Conservation (phyloP, 2,797 vertebrate species). For the Ataeniobius toweri region DNA sequence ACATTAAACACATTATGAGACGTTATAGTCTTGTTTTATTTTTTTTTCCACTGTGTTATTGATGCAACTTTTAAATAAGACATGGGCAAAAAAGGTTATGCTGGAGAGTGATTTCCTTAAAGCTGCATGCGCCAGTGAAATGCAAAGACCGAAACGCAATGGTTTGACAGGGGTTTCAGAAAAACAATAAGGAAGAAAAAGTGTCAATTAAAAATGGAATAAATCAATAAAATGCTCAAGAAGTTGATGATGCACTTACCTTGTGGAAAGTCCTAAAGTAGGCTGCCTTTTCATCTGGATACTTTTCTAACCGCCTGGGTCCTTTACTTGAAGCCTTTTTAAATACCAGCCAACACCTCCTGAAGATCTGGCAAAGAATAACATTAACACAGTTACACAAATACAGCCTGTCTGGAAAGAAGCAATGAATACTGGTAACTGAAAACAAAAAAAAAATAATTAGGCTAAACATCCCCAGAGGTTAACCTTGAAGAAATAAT, state of each 20-base stretch:
- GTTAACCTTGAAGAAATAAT: background rate
- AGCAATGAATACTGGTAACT: conserved; percentile 24
- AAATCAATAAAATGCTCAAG: background rate
- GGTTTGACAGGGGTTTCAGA: background rate
- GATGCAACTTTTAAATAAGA: background rate
- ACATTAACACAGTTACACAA: conserved; percentile 34
- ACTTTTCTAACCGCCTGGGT: conserved; percentile 95
- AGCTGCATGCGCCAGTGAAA: background rate
- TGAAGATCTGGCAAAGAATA: conserved; percentile 88
- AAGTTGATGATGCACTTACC: conserved; percentile 68
- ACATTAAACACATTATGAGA: too few species aligned
- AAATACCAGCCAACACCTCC: conserved; percentile 97
- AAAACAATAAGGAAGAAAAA: background rate
- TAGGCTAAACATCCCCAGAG: conserved; percentile 12
- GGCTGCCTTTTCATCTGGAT: conserved; percentile 97
- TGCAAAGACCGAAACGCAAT: background rate
- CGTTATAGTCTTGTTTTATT: too few species aligned
- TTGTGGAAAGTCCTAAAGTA: conserved; percentile 99
- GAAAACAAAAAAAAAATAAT: conserved; percentile 7
- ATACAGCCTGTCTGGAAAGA: conserved; percentile 5
- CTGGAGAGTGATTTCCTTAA: background rate
- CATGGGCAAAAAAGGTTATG: background rate
- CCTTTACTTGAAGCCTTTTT: conserved; percentile 99
- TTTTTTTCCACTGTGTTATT: too few species aligned
- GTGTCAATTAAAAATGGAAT: background rate